Evolutionary conservation across 2,888 invertebrate species (phyloP).

Genomic region (Drosophila nr. fundita): DNA sequence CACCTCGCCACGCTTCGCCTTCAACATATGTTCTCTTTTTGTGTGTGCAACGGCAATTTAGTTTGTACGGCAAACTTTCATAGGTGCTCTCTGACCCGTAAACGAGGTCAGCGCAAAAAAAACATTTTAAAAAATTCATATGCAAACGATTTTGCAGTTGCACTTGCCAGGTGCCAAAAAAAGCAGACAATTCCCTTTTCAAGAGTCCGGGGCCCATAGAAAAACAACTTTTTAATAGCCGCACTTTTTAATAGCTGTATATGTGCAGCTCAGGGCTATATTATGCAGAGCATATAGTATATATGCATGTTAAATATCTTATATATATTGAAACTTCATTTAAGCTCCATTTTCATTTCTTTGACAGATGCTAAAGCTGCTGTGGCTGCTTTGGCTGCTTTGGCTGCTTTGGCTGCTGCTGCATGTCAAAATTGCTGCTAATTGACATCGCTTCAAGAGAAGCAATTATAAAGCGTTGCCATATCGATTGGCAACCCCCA

Average conservation of each 20-base stretch:
- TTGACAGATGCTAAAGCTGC: not conserved
- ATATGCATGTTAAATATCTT: not conserved
- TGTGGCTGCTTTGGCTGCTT: not conserved
- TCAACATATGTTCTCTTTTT: conserved; percentile 21
- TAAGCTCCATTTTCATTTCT: conserved; percentile 37
- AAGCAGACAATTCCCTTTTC: conserved; percentile 56
- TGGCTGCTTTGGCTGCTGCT: not conserved
- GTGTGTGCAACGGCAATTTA: conserved; percentile 69
- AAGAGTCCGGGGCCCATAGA: conserved; percentile 47
- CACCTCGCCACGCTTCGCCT: conserved; percentile 6
- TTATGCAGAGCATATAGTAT: not conserved
- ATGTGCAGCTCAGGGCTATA: conserved; percentile 53
- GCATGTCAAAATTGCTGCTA: not conserved
- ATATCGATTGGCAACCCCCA: conserved; percentile 11
- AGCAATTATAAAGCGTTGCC: conserved; percentile 25
- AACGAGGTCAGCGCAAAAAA: conserved; percentile 73
- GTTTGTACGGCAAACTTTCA: conserved; percentile 74
- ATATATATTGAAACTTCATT: conserved; percentile 30
- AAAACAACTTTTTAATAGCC: conserved; percentile 73
- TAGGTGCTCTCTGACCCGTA: conserved; percentile 75
- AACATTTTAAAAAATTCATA: conserved; percentile 78
- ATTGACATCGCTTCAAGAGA: conserved; percentile 27
- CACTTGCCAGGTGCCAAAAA: conserved; percentile 69
- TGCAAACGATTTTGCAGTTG: conserved; percentile 76
- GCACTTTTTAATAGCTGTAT: conserved; percentile 69